These are phyloP conservation scores for Drosophila takahashii DNA, from an alignment of 1,140 invertebrate genomes.

Conservation along the genomic window DNA sequence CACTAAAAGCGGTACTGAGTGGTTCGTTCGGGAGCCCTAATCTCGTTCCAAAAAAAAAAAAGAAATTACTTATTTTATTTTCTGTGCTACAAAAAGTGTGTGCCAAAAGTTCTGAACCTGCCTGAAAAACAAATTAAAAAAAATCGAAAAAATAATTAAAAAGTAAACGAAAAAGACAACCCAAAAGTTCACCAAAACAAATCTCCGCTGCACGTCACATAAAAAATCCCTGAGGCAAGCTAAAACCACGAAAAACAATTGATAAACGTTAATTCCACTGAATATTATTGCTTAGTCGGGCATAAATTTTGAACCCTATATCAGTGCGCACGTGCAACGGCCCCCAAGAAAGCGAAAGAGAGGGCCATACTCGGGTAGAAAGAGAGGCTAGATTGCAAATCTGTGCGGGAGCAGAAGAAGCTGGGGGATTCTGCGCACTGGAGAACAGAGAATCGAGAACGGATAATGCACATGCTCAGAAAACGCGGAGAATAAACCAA, in stretches of 20 bases:
- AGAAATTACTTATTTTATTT: constrained; percentile 3
- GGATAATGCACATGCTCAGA: not conserved
- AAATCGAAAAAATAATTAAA: not conserved
- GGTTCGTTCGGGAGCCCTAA: constrained; percentile 20
- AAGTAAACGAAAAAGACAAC: not conserved
- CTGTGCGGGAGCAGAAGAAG: constrained; percentile 11
- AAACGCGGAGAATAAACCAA: not conserved
- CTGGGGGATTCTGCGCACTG: constrained; percentile 41
- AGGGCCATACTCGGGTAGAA: not conserved
- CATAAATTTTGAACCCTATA: not conserved
- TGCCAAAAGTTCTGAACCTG: constrained; percentile 5
- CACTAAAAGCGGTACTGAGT: constrained; percentile 40
- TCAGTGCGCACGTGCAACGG: constrained; percentile 65
- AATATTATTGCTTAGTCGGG: constrained; percentile 14
- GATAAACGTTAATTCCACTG: constrained; percentile 2
- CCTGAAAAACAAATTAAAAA: not conserved
- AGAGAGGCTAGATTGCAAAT: constrained; percentile 1
- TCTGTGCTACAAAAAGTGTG: not conserved
- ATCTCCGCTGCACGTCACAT: not conserved
- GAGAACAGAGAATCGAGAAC: not conserved
- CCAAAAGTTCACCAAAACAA: not conserved
- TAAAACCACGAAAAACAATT: constrained; percentile 10
- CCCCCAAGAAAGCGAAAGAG: constrained; percentile 31
- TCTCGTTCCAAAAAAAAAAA: constrained; percentile 6
- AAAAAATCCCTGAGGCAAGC: constrained; percentile 45